These are phyloP conservation scores for Pteropus alecto DNA, from an alignment of 2,113 vertebrate species.

Conservation along the genomic window DNA sequence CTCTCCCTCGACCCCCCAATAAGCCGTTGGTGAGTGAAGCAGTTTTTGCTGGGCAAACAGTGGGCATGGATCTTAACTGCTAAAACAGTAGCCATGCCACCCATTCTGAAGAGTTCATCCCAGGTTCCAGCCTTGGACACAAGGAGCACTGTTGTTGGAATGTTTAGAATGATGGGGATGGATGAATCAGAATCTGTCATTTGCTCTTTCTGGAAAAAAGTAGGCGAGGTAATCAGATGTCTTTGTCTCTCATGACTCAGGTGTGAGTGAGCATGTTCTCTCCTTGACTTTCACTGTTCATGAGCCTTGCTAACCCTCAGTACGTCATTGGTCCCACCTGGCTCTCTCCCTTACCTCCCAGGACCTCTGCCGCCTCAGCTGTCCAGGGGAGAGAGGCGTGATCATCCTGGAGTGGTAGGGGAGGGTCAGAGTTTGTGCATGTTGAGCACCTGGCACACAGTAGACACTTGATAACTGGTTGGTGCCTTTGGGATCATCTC, in stretches of 20 bases:
- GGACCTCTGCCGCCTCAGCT: background rate
- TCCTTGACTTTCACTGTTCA: background rate
- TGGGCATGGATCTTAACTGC: background rate
- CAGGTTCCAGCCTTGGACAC: background rate
- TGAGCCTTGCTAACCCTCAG: background rate
- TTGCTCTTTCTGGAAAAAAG: background rate
- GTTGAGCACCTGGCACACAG: background rate
- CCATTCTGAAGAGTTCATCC: background rate
- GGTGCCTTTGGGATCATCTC: background rate
- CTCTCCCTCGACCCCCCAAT: background rate
- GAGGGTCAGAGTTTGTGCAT: background rate
- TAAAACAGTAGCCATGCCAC: background rate
- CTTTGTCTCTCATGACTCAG: background rate
- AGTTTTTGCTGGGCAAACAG: conserved; percentile 16
- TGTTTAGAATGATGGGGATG: background rate
- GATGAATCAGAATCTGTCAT: background rate
- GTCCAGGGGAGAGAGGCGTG: background rate
- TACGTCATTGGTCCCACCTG: background rate
- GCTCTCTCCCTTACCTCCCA: background rate
- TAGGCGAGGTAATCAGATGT: background rate
- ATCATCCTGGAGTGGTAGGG: background rate
- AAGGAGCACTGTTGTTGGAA: background rate
- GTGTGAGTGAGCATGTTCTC: background rate
- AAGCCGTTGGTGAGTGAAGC: conserved; percentile 11
- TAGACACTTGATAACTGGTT: background rate